Evolutionary conservation across 2,797 vertebrate genomes (phyloP).

Genomic region (Prunella strophiata): DNA sequence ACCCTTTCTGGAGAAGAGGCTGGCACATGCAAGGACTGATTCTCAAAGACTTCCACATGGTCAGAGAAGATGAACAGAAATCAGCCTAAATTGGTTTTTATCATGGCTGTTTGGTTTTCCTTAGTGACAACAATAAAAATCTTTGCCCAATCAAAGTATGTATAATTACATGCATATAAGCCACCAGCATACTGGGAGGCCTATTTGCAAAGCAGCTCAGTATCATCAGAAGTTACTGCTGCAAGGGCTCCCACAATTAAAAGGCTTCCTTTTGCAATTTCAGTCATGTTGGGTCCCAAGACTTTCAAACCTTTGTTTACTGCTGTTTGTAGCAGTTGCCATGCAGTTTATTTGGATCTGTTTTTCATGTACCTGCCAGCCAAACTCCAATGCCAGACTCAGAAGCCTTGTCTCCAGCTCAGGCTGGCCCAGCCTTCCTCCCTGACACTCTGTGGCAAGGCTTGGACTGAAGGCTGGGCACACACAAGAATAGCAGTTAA

Average conservation of each 20-base stretch:
- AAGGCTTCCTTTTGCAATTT: not conserved
- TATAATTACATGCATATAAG: not conserved
- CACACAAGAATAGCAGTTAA: not conserved
- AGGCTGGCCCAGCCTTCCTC: not conserved
- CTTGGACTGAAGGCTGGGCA: not conserved
- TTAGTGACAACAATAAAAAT: not conserved
- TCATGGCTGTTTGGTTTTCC: not conserved
- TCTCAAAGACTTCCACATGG: not conserved
- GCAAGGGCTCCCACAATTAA: not conserved
- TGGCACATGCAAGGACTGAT: not conserved
- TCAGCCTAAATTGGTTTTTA: not conserved
- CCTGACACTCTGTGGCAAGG: not conserved
- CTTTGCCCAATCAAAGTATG: not conserved
- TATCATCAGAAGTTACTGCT: not conserved
- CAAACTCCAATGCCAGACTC: not conserved
- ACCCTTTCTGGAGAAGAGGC: not conserved
- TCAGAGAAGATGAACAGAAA: not conserved
- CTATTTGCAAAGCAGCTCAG: not conserved
- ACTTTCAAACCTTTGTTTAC: not conserved
- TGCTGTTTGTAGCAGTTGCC: constrained; percentile 16
- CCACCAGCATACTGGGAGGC: not conserved
- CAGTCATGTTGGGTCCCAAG: not conserved
- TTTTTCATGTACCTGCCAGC: not conserved
- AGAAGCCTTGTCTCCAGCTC: not conserved
- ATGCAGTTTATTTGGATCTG: not conserved